These are phyloP conservation scores for Geodia barretti DNA, from an alignment of 37 sponge, comb jelly and placozoan species.

Conservation along the genomic window DNA sequence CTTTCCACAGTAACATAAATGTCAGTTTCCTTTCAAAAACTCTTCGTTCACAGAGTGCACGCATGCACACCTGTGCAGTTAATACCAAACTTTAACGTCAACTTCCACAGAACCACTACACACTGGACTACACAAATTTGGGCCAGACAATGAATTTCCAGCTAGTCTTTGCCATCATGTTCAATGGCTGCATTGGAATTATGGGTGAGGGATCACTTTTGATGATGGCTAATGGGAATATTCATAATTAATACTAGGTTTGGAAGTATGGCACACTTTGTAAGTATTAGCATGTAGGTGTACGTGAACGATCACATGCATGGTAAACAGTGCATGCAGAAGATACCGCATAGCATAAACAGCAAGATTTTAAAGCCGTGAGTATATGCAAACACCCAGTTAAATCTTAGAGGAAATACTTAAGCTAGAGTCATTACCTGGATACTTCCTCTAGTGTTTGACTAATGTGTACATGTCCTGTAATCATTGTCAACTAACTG, in stretches of 20 bases:
- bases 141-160: conserved; percentile 38
- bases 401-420: too few species aligned
- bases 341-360: too few species aligned
- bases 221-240: too few species aligned
- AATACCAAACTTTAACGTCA: neutral
- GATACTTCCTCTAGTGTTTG: too few species aligned
- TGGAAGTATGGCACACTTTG: neutral
- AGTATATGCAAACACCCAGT: too few species aligned
- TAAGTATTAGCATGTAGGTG: neutral
- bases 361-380: too few species aligned
- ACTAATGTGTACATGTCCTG: too few species aligned
- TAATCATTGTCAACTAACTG: too few species aligned
- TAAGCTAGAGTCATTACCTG: too few species aligned
- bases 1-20: conserved; percentile 48
- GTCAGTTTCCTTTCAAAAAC: conserved; percentile 23
- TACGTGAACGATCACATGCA: neutral
- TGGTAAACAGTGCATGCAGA: neutral
- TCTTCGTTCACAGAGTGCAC: too few species aligned
- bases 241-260: too few species aligned
- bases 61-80: too few species aligned
- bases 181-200: conserved; percentile 97
- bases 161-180: conserved; percentile 91
- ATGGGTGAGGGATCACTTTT: conserved; percentile 64
- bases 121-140: conserved; percentile 54
- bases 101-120: conserved; percentile 57